These are phyloP conservation scores for Odontophorus gujanensis DNA, from an alignment of 2,113 vertebrate genomes.

Conservation along the genomic window DNA sequence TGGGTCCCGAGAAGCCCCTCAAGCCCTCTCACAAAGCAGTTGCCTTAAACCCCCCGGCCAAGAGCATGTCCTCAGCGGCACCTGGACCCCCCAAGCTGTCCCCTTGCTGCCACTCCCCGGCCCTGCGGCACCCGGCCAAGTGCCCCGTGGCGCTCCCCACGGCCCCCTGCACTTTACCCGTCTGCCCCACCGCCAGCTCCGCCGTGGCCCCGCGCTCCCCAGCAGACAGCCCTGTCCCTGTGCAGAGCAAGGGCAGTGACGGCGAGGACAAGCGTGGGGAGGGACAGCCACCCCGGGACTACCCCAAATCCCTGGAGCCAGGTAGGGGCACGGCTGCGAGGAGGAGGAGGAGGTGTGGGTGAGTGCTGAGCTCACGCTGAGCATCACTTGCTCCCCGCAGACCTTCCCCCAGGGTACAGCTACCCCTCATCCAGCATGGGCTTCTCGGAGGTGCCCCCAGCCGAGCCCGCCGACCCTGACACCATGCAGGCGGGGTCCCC, in stretches of 20 bases:
- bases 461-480: conserved; percentile 87
- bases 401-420: conserved; percentile 86
- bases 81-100: conserved; percentile 84
- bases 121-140: conserved; percentile 80
- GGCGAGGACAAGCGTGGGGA: conserved; percentile 83
- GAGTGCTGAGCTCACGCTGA: fast-evolving
- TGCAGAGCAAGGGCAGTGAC: conserved; percentile 80
- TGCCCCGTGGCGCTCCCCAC: conserved; percentile 75
- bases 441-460: conserved; percentile 83
- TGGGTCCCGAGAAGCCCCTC: conserved; percentile 83
- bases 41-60: conserved; percentile 84
- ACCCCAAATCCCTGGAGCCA: conserved; percentile 87
- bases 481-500: conserved; percentile 81
- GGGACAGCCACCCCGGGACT: conserved; percentile 80
- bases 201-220: conserved; percentile 83
- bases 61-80: conserved; percentile 76
- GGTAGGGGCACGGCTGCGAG: conserved; percentile 69
- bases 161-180: conserved; percentile 88
- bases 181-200: conserved; percentile 79
- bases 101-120: conserved; percentile 90
- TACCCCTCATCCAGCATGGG: conserved; percentile 81
- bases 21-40: conserved; percentile 89
- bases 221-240: conserved; percentile 83
- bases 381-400: conserved; percentile 30
- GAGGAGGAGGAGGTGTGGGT: background rate